A percentile compares a stretch with the other conserved stretches of the same genome.
phyloP scores from a whole-genome alignment of 53 echinoderm and acorn worm genomes.

The Henricia sp. region DNA sequence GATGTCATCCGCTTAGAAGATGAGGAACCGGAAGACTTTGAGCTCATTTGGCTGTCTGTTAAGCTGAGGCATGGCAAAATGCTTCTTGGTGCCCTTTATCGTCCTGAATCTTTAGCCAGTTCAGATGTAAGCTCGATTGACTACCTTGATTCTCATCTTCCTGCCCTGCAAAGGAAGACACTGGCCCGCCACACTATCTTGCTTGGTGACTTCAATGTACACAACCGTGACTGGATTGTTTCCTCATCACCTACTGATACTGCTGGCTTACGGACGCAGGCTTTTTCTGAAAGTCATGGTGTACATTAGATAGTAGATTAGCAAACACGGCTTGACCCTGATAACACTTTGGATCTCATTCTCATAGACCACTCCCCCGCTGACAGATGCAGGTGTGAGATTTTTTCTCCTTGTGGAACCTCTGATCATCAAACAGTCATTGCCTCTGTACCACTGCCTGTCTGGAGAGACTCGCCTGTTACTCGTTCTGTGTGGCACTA shows the following conservation, averaged over 20 bases:
- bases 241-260: slow-evolving; percentile 9
- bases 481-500: too few species aligned
- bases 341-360: slow-evolving; percentile 19
- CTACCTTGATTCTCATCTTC: too few species aligned
- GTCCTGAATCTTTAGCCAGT: slow-evolving; percentile 7
- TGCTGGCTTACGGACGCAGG: neutral
- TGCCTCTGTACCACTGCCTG: too few species aligned
- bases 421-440: too few species aligned
- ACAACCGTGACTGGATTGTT: too few species aligned
- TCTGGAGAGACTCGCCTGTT: too few species aligned
- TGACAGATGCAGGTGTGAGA: slow-evolving; percentile 24
- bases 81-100: too few species aligned
- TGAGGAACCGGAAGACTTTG: too few species aligned
- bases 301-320: slow-evolving; percentile 18
- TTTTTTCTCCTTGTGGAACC: slow-evolving; percentile 5
- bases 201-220: too few species aligned
- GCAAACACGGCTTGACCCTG: neutral
- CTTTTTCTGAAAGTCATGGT: slow-evolving; percentile 7
- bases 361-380: slow-evolving; percentile 22
- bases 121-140: neutral
- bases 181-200: neutral
- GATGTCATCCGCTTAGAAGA: too few species aligned
- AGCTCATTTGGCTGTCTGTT: too few species aligned
- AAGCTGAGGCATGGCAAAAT: too few species aligned
- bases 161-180: slow-evolving; percentile 10